Conservation (phyloP, 2,888 invertebrate genomes). For the Dugesia japonica region DNA sequence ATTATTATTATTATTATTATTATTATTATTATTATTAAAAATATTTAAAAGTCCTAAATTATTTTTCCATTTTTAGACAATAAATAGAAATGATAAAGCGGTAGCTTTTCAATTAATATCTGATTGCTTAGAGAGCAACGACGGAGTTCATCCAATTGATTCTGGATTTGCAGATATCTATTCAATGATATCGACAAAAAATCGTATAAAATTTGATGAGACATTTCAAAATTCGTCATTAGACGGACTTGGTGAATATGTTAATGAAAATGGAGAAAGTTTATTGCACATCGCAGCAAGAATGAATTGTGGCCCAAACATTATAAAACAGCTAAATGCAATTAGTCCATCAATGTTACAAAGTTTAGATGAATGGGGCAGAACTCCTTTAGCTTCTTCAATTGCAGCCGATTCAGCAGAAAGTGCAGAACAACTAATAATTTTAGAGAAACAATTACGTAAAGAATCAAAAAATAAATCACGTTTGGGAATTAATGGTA, state of each 20-base stretch:
- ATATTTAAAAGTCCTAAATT: too few species aligned
- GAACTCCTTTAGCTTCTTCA: neutral
- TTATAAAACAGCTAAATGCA: neutral
- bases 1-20: too few species aligned
- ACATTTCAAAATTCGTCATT: neutral
- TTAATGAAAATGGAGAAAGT: constrained; percentile 8
- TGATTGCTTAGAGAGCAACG: neutral
- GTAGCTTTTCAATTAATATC: neutral
- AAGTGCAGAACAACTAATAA: neutral
- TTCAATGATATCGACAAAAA: neutral
- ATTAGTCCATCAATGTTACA: constrained; percentile 3
- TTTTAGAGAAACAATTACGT: neutral
- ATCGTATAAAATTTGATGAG: neutral
- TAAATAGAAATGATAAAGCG: neutral
- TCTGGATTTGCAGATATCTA: neutral
- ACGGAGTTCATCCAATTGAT: constrained; percentile 2
- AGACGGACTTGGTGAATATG: neutral
- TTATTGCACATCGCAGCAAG: neutral
- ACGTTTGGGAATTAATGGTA: neutral
- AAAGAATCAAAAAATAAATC: neutral
- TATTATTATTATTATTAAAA: too few species aligned
- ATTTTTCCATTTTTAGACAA: too few species aligned
- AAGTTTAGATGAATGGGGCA: constrained; percentile 2
- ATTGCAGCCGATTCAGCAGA: neutral
- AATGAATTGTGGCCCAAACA: neutral